These are phyloP conservation scores for Centrocercus urophasianus DNA, from an alignment of 2,113 vertebrate genomes.

Conservation along the genomic window DNA sequence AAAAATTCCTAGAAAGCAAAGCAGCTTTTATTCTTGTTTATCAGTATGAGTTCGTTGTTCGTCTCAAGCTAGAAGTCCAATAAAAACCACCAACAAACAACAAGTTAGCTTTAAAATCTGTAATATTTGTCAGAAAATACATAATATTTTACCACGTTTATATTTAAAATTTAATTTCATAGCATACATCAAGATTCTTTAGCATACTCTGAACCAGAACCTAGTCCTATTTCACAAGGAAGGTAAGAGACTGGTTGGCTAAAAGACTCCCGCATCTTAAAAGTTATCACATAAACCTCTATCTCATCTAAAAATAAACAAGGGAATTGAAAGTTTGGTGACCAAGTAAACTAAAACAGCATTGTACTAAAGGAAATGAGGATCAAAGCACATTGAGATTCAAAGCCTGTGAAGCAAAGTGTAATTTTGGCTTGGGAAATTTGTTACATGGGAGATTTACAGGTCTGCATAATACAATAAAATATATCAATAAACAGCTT, in stretches of 20 bases:
- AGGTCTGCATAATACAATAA: not conserved
- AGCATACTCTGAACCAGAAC: not conserved
- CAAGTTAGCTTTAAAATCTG: not conserved
- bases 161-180: constrained; percentile 35
- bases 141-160: constrained; percentile 43
- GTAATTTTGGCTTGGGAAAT: not conserved
- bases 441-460: not conserved
- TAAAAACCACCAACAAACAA: not conserved
- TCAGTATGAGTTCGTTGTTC: not conserved
- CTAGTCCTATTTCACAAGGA: not conserved
- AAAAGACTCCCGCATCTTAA: not conserved
- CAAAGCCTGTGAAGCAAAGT: not conserved
- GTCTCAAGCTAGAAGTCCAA: not conserved
- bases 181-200: constrained; percentile 5
- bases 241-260: not conserved
- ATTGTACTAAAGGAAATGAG: not conserved
- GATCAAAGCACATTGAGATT: not conserved
- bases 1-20: constrained; percentile 15
- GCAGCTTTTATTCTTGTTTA: not conserved
- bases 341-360: not conserved
- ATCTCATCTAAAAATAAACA: not conserved
- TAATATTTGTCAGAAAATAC: not conserved
- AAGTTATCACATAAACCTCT: not conserved
- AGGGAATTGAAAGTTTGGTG: not conserved
- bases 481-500: not conserved